Conservation (phyloP, 2,797 vertebrate species). For the Staurois parvus region DNA sequence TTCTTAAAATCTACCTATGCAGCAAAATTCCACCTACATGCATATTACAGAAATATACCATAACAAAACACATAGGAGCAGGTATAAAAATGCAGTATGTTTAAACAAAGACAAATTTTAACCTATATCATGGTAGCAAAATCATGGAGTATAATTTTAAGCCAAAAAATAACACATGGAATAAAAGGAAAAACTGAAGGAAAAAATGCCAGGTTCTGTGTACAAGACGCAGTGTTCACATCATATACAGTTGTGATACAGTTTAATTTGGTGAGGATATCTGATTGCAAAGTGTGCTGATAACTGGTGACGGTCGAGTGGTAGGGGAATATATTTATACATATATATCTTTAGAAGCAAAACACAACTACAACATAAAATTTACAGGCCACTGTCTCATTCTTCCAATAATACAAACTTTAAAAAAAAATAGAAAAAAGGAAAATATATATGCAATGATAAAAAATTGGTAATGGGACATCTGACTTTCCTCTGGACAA, state of each 20-base stretch:
- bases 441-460: neutral
- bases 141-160: conserved; percentile 35
- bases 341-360: conserved; percentile 24
- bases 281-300: conserved; percentile 34
- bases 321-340: neutral
- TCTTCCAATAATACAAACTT: conserved; percentile 9
- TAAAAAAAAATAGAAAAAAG: neutral
- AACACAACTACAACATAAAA: conserved; percentile 27
- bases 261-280: conserved; percentile 28
- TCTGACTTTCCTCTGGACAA: conserved; percentile 5
- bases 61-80: conserved; percentile 52
- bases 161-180: conserved; percentile 20
- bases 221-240: conserved; percentile 46
- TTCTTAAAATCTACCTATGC: conserved; percentile 51
- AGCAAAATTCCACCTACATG: conserved; percentile 58
- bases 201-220: conserved; percentile 12
- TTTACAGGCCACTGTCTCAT: conserved; percentile 19
- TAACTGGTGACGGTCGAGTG: neutral
- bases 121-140: conserved; percentile 41
- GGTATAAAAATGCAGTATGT: conserved; percentile 51
- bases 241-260: conserved; percentile 51
- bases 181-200: neutral
- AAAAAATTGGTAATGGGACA: neutral
- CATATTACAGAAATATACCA: conserved; percentile 59
- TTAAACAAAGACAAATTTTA: conserved; percentile 50